Evolutionary conservation across 2,888 invertebrate genomes (phyloP), one percentile per base, ranked within the genome.

Genomic region (Diaperis boleti): DNA sequence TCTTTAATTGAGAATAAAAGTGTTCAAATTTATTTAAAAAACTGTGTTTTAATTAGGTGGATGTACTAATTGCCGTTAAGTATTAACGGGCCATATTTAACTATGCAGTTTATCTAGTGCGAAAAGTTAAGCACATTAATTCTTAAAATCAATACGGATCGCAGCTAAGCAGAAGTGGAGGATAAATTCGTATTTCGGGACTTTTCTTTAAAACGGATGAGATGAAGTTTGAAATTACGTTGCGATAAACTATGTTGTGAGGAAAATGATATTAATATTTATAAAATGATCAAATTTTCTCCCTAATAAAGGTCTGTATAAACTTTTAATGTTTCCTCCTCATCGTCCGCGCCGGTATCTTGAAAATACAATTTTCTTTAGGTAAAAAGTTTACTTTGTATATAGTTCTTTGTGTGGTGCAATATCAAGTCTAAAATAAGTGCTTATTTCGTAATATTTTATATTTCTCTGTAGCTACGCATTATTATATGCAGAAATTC

Each of bases 71-170:
- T 54, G 42, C 18, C 14, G 39, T 22, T 37, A 39, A 8, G 52
- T 52, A 14, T 37, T 39, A 52, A 52, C 2, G 26, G 15, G 31
- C 6, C 22, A 52, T 39, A 37, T 52, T 52, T 52, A 52, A 52
- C 37, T n/a, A 35, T 52, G 52, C 35, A 52, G 26, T 39, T 52
- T 52, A 37, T 33, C 17, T 29, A 50, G 52, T 52, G 49, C 37
- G 37, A 52, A 18, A 52, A 52, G 49, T 49, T 54, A 54, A 41
- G 31, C 15, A 55, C 55, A 60, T 60, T 60, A 60, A 60, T 60
- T 60, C 54, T 54, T 44, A 45, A 54, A 54, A 60, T 60, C 60
- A 45, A 60, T 60, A 60, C 44, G 44, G 31, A n/a, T 37, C 35
- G 52, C 39, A 52, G 39, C 18, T 52, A 52, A 52, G 45, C 54